Base-by-base conservation (phyloP, 2,797 vertebrate genomes). In the Ficedula albicollis region DNA sequence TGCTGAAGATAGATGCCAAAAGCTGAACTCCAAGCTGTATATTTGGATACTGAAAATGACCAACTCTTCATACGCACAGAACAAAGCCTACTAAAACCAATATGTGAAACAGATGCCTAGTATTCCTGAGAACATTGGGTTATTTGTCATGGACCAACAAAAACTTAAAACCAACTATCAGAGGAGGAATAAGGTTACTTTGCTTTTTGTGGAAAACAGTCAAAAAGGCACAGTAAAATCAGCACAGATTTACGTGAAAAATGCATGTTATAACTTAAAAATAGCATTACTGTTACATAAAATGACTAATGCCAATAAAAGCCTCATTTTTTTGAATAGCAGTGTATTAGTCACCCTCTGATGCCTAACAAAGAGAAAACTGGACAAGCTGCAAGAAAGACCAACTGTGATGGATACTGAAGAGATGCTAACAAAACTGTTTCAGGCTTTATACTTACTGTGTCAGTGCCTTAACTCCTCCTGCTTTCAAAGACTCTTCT, bases 331-430 rank as follows among this genome's bases (percentile, higher is more conserved):
- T 90, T 55, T 86, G 38, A 94, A 64, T 6, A 78, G 66, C 70
- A 75, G 51, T 10, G 1, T 49, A 62, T 78, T 90, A 90, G 77
- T 91, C 74, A 95, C 80, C 68, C 58, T 86, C 88, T 68, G 59
- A 64, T 84, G 62, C 62, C 73, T 75, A 89, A 86, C 90, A 86
- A 78, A 92, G 69, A 83, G 52, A 62, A 89, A 84, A 84, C 58
- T 1, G 20, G 84, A 88, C 77, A 90, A 87, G 63, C 55, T 84
- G 43, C 51, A 78, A 78, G 70, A 62, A 90, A 60, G 74, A 81
- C 62, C 81, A 72, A 58, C 36, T 75, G 55, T 62, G 76, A 80
- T 25, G 59, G 89, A 67, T 36, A 36, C 41, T 29, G 66, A 89
- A 87, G 56, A 56, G 60, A 84, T 38, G 43, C 52, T 81, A 90